phyloP scores from a whole-genome alignment of 2,888 invertebrate species.

The Andrena haemorrhoa region DNA sequence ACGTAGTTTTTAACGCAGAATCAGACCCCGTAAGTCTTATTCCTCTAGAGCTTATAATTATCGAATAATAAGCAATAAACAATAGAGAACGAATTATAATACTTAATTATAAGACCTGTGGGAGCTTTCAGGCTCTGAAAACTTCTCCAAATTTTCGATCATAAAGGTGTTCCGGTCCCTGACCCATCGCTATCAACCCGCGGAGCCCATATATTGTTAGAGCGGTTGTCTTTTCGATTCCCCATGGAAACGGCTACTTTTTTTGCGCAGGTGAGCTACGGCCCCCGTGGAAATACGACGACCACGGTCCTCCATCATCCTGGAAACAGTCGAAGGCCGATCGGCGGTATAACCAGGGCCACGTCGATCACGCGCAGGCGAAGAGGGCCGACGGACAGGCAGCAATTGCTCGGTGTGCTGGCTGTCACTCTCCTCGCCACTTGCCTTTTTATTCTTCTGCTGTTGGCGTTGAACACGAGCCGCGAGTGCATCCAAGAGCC shows the following conservation, averaged over 20 bases:
- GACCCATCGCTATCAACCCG: no score
- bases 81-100: no score
- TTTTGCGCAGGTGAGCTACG: constrained; percentile 77
- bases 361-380: constrained; percentile 78
- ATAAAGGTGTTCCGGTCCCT: no score
- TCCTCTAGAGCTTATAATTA: no score
- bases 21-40: no score
- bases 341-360: constrained; percentile 73
- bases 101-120: no score
- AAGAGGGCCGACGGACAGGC: constrained; percentile 74
- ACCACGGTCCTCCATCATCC: constrained; percentile 75
- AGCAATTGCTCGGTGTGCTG: constrained; percentile 78
- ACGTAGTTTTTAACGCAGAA: neutral
- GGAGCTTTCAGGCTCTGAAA: no score
- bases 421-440: constrained; percentile 77
- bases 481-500: constrained; percentile 75
- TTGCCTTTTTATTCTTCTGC: constrained; percentile 78
- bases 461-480: constrained; percentile 76
- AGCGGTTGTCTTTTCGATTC: neutral
- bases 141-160: no score
- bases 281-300: constrained; percentile 76
- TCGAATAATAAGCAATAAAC: no score
- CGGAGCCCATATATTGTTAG: no score
- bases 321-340: constrained; percentile 69
- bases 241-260: neutral